Conservation (phyloP, 37 sponge, comb jelly and placozoan genomes). For the Spongilla lacustris region DNA sequence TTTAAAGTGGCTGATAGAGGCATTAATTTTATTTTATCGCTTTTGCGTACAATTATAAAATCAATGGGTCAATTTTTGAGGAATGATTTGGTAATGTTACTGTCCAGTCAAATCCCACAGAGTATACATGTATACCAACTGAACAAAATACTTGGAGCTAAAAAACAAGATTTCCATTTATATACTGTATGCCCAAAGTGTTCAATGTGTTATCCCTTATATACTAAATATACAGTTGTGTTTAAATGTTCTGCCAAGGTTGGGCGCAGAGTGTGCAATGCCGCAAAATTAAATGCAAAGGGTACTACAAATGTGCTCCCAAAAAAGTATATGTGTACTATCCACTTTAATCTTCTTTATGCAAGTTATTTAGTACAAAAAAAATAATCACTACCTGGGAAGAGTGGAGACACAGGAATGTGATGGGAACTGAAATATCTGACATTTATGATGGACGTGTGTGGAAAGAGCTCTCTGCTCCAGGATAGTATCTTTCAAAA, state of each 20-base stretch:
- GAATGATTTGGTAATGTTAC: not conserved
- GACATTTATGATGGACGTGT: slow-evolving; percentile 50
- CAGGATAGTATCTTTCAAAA: slow-evolving; percentile 6
- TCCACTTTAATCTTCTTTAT: no score
- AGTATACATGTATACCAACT: no score
- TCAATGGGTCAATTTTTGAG: not conserved
- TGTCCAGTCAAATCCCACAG: not conserved
- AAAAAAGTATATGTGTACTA: no score
- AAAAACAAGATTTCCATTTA: not conserved
- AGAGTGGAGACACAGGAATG: slow-evolving; percentile 26
- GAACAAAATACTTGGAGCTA: not conserved
- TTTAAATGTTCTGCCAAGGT: no score
- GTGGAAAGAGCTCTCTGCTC: slow-evolving; percentile 28
- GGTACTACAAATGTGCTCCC: no score
- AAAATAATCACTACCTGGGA: not conserved
- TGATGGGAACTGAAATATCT: not conserved
- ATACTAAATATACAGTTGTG: no score
- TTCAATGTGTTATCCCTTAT: no score
- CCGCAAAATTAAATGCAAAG: no score
- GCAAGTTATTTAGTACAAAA: no score
- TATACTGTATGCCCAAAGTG: no score
- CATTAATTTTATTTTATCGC: not conserved
- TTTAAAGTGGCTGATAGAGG: no score
- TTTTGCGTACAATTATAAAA: not conserved
- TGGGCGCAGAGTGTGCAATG: no score